phyloP scores from a whole-genome alignment of 2,888 invertebrate species.

The Phorcus lineatus region DNA sequence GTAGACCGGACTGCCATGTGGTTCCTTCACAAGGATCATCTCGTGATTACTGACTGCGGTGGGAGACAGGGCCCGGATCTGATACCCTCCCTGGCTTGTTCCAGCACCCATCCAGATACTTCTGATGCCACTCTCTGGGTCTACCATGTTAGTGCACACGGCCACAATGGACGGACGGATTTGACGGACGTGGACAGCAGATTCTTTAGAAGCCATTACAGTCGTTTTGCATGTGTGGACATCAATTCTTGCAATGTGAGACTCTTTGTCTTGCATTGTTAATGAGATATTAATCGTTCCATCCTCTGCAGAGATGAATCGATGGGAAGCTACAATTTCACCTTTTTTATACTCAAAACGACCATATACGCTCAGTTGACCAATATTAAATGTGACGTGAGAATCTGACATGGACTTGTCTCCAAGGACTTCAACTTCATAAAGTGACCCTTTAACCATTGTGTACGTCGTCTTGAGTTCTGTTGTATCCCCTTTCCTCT shows the following conservation, averaged over 20 bases:
- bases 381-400: too few species aligned
- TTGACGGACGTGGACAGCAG: background rate
- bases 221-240: too few species aligned
- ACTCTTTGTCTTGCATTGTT: too few species aligned
- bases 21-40: slow-evolving; percentile 29
- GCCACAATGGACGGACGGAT: slow-evolving; percentile 4
- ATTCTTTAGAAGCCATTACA: background rate
- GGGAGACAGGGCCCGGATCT: slow-evolving; percentile 33
- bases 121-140: slow-evolving; percentile 36
- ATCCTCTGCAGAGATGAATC: too few species aligned
- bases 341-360: too few species aligned
- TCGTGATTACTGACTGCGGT: slow-evolving; percentile 29
- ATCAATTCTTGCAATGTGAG: too few species aligned
- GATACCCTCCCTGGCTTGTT: slow-evolving; percentile 42
- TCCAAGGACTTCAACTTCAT: too few species aligned
- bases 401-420: too few species aligned
- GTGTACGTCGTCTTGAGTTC: background rate
- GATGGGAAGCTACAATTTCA: too few species aligned
- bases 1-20: slow-evolving; percentile 44
- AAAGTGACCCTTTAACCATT: too few species aligned
- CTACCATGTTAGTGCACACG: slow-evolving; percentile 20
- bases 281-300: too few species aligned
- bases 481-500: background rate
- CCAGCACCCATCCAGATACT: slow-evolving; percentile 40
- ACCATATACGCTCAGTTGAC: too few species aligned